Base-by-base conservation (phyloP, 1,140 invertebrate genomes). In the Nomia melanderi region DNA sequence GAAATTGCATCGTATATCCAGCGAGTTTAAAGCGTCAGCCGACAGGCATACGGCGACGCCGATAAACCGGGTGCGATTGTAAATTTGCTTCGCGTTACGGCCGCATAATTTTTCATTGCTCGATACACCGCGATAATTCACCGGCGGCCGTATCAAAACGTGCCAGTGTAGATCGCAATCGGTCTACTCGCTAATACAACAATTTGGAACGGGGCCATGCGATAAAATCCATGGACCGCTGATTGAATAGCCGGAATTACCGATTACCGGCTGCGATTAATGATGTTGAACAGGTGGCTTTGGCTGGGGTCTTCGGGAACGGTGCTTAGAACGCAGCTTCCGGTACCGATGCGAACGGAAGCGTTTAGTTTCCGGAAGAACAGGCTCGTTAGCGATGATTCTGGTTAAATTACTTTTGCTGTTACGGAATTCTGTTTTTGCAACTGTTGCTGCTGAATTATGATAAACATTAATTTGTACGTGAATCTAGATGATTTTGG, bases 21-120 rank as follows among this genome's bases (percentile, higher is more conserved):
- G 6, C 1, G 14, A 25, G 27, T 41, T 33, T n/a, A 50, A 59
- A 64, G 20, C 54, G 12, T 57, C 27, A 65, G 44, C 36, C 69
- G n/a, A 33, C 17, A 39, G 14, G 33, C 54, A 29, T 74, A 36
- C 39, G 27, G 23, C 8, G 6, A n/a, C 29, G 74, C 66, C 41
- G 63, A 79, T 54, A 36, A 62, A 36, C 33, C 54, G 41, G 17
- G n/a, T n/a, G 23, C 12, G n/a, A 64, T 79, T 62, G 44, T 73
- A 78, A 60, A 81, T 79, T 29, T n/a, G 36, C 31, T 17, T 12
- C 11, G 9, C 6, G n/a, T 12, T 5, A 36, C 17, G 39, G 31
- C 57, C 1, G 67, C 64, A 50, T 50, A 69, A 79, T 75, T 64
- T 81, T 79, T 81, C 39, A 75, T 75, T 44, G 12, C 25, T 17